phyloP scores from a whole-genome alignment of 2,888 invertebrate species.

The Litoditis marina region DNA sequence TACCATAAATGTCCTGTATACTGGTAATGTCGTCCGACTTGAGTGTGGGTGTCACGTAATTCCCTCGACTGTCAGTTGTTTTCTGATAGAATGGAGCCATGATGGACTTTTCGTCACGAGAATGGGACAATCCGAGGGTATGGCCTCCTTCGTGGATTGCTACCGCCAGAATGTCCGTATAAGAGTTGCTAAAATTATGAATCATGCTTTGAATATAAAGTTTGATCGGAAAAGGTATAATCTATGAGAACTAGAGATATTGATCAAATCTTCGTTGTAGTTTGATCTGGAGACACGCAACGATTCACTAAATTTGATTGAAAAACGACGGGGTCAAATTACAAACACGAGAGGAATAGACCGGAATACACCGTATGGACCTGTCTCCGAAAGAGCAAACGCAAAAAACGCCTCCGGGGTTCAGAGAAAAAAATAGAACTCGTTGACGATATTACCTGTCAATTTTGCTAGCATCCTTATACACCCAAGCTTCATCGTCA shows the following conservation, averaged over 20 bases:
- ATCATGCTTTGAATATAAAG: not conserved
- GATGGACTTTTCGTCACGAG: conserved; percentile 53
- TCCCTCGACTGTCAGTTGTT: conserved; percentile 51
- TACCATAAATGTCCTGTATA: conserved; percentile 59
- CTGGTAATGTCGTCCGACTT: conserved; percentile 51
- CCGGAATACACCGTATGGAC: no score
- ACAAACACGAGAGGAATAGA: no score
- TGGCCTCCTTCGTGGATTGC: conserved; percentile 60
- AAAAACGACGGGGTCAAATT: no score
- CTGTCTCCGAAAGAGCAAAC: no score
- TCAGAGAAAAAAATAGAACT: no score
- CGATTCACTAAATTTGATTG: no score
- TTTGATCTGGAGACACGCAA: no score
- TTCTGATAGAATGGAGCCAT: conserved; percentile 61
- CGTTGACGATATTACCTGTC: conserved; percentile 19
- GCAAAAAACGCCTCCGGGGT: no score
- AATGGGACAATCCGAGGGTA: conserved; percentile 43
- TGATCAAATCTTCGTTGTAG: no score
- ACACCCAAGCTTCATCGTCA: conserved; percentile 60
- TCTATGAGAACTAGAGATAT: no score
- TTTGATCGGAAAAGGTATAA: no score
- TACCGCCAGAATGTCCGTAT: conserved; percentile 55
- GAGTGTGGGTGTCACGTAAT: conserved; percentile 51
- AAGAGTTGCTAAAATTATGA: conserved; percentile 22
- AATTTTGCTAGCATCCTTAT: conserved; percentile 54